Percentiles rank a stretch among this genome's conserved stretches.
Evolutionary conservation across 1,140 invertebrate genomes (phyloP).

Genomic region (Lasioglossum albipes): DNA sequence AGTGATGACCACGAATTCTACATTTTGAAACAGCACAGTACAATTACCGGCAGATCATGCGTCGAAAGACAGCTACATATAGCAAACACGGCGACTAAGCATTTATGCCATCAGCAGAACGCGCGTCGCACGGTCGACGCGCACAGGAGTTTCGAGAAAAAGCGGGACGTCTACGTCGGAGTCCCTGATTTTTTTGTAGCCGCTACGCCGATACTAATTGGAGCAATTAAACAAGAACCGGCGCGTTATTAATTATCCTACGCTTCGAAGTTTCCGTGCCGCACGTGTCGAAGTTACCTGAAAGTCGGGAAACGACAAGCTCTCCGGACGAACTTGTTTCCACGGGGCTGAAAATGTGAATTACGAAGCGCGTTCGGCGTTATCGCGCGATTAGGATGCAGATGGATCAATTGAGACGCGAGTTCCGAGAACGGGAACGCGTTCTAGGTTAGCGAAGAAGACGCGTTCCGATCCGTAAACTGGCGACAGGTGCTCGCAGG

Average conservation of each 20-base stretch:
- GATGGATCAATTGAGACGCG: conserved; percentile 4
- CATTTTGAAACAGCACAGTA: no score
- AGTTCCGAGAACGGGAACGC: not conserved
- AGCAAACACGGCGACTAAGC: no score
- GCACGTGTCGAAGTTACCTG: not conserved
- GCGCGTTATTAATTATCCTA: not conserved
- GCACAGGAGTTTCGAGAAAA: not conserved
- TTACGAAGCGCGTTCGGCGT: not conserved
- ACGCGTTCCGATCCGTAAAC: not conserved
- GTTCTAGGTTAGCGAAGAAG: not conserved
- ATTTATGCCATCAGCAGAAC: no score
- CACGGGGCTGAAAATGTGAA: not conserved
- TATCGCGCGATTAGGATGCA: conserved; percentile 21
- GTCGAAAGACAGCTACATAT: no score
- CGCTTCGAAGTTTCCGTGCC: not conserved
- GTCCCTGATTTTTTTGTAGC: conserved; percentile 16
- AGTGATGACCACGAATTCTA: no score
- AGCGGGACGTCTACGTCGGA: not conserved
- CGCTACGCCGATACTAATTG: not conserved
- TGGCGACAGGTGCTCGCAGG: not conserved
- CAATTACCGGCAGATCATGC: no score
- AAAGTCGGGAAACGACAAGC: no score
- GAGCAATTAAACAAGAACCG: conserved; percentile 9
- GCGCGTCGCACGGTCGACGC: no score
- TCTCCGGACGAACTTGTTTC: no score